Base-by-base conservation (phyloP, 2,797 vertebrate genomes). In the Pseudochromis fuscus region DNA sequence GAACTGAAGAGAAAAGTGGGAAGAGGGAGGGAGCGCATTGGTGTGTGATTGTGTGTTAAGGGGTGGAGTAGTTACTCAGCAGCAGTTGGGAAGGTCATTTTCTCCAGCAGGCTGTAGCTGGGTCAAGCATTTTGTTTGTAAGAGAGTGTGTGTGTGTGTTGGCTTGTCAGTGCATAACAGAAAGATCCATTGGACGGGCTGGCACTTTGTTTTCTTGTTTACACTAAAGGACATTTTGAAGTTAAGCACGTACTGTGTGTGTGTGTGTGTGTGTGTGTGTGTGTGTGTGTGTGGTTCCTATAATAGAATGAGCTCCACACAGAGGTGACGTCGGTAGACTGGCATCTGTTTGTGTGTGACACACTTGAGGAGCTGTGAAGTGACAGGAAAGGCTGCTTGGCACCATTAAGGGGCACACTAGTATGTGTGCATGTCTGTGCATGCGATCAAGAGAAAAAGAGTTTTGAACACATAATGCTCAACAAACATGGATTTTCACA, bases 331-430 rank as follows among this genome's bases (percentile, higher is more conserved):
- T 75, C 66, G 62, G 67, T 55, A 42, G 77, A 79, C 65, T 79
- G 81, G 82, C 85, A 87, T 87, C 76, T 87, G 85, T 87, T 84
- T 85, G 82, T 87, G 65, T 82, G 53, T 38, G 66, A 84, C 84
- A 87, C 77, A 86, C 75, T 87, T 83, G 81, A 91, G 84, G 85
- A 83, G 67, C 85, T 88, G 88, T 77, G 69, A 92, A 88, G 82
- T 79, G 84, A 82, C 81, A 83, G 72, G 69, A 80, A 77, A 71
- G 68, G 66, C 84, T 87, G 80, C 46, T 66, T 71, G 78, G 75
- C 83, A 83, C 83, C 67, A 66, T 5, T 11, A 48, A 73, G 46
- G 16, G 18, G 66, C 33, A 33, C 62, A 35, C 37, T 23, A 44
- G 18, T 61, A 65, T 75, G 75, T 61, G 77, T 52, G 30, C 48